These are phyloP conservation scores for Hozukius guyotensis DNA, from an alignment of 2,797 vertebrate species.

Conservation along the genomic window DNA sequence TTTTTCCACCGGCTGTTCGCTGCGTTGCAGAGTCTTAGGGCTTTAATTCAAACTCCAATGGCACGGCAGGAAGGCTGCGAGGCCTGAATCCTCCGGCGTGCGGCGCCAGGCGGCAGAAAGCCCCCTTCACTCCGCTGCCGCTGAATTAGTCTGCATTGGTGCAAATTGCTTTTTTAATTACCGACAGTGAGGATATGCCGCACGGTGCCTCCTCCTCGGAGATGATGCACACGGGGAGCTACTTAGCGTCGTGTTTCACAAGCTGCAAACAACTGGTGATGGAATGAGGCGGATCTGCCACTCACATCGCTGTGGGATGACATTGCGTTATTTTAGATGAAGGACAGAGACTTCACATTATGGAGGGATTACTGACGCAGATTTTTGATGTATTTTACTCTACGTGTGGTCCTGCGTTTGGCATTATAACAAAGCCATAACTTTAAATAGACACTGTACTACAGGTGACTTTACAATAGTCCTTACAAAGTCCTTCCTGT, in stretches of 20 bases:
- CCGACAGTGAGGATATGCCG: conserved; percentile 56
- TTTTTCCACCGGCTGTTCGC: conserved; percentile 33
- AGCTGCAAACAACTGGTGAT: conserved; percentile 56
- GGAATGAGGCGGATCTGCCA: conserved; percentile 42
- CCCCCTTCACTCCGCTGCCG: conserved; percentile 34
- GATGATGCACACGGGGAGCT: conserved; percentile 55
- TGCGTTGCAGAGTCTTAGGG: conserved; percentile 27
- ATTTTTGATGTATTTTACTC: conserved; percentile 1
- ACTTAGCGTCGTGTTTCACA: conserved; percentile 66
- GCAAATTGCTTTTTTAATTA: conserved; percentile 80
- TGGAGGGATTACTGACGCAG: conserved; percentile 26
- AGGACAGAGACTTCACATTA: conserved; percentile 34
- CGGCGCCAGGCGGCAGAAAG: conserved; percentile 22
- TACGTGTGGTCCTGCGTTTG: background rate
- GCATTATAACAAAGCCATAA: background rate
- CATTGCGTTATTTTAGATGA: conserved; percentile 22
- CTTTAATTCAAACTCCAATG: conserved; percentile 58
- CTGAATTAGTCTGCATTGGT: conserved; percentile 60
- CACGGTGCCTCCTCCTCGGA: conserved; percentile 40
- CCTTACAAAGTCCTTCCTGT: background rate
- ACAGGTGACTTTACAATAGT: background rate
- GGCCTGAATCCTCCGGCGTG: conserved; percentile 27
- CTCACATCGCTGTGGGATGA: conserved; percentile 29
- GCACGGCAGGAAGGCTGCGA: conserved; percentile 36
- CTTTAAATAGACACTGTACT: background rate